Percentiles rank a stretch among this genome's conserved stretches.
Evolutionary conservation across 2,888 invertebrate genomes (phyloP).

Genomic region (Eudasyphora cyanicolor): DNA sequence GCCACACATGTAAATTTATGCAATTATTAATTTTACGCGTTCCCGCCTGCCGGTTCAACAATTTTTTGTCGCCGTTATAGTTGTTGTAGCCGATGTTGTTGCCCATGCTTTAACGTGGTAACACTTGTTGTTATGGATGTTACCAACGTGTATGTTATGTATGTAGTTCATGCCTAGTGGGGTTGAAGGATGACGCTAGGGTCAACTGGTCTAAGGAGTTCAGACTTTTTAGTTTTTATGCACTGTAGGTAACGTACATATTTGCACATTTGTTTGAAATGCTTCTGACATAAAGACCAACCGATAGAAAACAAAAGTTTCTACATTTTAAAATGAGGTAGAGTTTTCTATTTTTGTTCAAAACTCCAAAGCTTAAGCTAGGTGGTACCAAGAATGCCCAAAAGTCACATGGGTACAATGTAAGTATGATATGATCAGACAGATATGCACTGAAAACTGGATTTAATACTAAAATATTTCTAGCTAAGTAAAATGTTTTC

Average conservation of each 20-base stretch:
- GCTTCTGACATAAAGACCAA: too few species aligned
- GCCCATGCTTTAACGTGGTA: constrained; percentile 17
- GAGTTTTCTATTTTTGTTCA: too few species aligned
- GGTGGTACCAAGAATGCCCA: too few species aligned
- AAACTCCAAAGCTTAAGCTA: too few species aligned
- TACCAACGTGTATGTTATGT: neutral
- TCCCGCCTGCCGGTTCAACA: constrained; percentile 67
- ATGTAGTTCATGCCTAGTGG: neutral
- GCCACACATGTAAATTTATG: constrained; percentile 79
- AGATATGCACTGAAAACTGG: too few species aligned
- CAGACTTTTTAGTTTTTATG: neutral
- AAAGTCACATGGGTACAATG: too few species aligned
- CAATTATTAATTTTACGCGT: constrained; percentile 80
- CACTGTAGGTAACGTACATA: neutral
- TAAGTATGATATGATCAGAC: too few species aligned
- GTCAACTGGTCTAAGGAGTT: neutral
- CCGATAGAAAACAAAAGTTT: too few species aligned
- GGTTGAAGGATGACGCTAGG: neutral
- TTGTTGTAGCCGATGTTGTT: constrained; percentile 5
- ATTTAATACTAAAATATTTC: too few species aligned
- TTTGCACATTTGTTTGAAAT: too few species aligned
- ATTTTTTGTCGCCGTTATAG: constrained; percentile 1
- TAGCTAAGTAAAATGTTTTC: too few species aligned
- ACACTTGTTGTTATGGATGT: constrained; percentile 39
- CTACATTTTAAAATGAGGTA: too few species aligned